Base-by-base conservation (phyloP, 1,140 invertebrate genomes). In the Bombus fervidus region DNA sequence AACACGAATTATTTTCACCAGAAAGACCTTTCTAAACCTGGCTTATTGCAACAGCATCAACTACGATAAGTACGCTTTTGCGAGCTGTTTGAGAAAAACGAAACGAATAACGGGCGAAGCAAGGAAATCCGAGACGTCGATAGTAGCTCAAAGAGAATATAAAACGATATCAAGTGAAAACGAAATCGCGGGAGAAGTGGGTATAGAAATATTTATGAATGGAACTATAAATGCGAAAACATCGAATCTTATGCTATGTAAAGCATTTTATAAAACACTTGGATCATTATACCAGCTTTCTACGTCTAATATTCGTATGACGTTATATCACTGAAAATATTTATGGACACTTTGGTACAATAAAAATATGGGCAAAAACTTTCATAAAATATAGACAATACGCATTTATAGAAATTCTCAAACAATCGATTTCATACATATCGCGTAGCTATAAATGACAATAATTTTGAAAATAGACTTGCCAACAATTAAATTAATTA, bases 181-280 rank as follows among this genome's bases (percentile, higher is more conserved):
- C 39, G 41, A 39, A 39, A 1, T 68, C 2, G 0, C 5, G 6
- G 25, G 22, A 25, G 22, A 64, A 64, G 53, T 81, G 53, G 37
- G 41, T 28, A 22, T 64, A 62, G 12, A 43, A 37, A 78, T 90
- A 87, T 84, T 87, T 89, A 83, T 73, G 81, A 85, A 87, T 47
- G 59, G 86, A 2, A 53, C 47, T 22, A 53, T 18, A 53, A 53
- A 22, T 0, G 18, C 47, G 18, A 53, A 18, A 53, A 22, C 18
- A 53, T 53, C 47, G 47, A 53, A 91, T 87, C n/a, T 85, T 62
- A 76, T 47, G 28, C 28, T 2, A 62, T 28, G 18, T 3, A 28
- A 3, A 53, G 6, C 5, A 22, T 53, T 53, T 53, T 53, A 18
- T 22, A 53, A 6, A 53, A 53, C 15, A 53, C 18, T 53, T 0